Evolutionary conservation across 2,113 vertebrate species (phyloP).

Genomic region (Numida meleagris): DNA sequence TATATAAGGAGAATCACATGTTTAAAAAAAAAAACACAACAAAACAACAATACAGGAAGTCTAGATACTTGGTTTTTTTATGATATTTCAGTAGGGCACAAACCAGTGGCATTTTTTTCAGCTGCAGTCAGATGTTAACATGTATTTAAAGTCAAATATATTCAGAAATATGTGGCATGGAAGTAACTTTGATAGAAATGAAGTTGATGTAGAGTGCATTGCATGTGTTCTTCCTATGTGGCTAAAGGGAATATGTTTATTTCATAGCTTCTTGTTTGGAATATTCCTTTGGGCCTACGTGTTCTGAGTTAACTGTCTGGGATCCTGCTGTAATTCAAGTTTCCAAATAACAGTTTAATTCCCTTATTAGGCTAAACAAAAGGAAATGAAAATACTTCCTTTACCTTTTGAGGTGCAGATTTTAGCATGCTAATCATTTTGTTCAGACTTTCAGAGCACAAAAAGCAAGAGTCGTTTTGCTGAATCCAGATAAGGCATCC

Average conservation of each 20-base stretch:
- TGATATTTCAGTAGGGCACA: not conserved
- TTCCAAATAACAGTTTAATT: not conserved
- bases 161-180: not conserved
- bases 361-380: not conserved
- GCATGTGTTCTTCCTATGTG: not conserved
- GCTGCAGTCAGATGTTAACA: not conserved
- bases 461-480: not conserved
- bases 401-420: not conserved
- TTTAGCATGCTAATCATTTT: conserved; percentile 8
- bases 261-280: not conserved
- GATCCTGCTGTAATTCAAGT: not conserved
- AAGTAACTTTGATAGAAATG: not conserved
- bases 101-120: rapidly evolving
- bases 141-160: not conserved
- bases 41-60: too few relatives aligned
- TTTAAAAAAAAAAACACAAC: not conserved
- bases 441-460: not conserved
- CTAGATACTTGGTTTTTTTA: not conserved
- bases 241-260: conserved; percentile 9
- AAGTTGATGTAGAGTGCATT: not conserved
- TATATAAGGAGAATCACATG: rapidly evolving
- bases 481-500: not conserved
- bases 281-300: not conserved
- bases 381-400: not conserved
- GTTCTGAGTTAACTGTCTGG: not conserved